Evolutionary conservation across 92 coral and sea anemone genomes (phyloP).

Genomic region (Plumapathes pennacea): DNA sequence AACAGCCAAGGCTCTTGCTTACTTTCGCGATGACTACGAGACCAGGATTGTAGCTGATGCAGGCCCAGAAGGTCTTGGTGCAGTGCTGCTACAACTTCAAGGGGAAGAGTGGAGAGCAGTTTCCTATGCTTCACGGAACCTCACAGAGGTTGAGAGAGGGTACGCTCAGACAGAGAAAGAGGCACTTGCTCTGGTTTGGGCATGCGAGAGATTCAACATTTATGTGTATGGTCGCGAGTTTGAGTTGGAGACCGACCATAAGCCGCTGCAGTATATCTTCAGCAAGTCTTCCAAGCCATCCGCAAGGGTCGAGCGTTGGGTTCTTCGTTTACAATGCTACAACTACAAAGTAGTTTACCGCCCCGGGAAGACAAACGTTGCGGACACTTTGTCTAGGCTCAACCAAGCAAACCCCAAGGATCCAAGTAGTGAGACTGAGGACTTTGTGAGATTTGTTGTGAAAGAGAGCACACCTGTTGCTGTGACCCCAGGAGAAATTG

Average conservation of each 20-base stretch:
- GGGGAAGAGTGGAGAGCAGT: constrained; percentile 52
- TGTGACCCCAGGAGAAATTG: constrained; percentile 41
- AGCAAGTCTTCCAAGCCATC: constrained; percentile 33
- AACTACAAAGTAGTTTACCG: constrained; percentile 43
- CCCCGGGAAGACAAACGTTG: constrained; percentile 50
- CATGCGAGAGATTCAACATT: constrained; percentile 41
- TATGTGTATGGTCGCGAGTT: constrained; percentile 50
- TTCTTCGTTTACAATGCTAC: constrained; percentile 41
- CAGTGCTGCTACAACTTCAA: constrained; percentile 45
- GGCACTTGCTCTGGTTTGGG: constrained; percentile 45
- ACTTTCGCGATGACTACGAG: constrained; percentile 19
- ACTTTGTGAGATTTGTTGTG: constrained; percentile 37
- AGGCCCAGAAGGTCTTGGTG: constrained; percentile 52
- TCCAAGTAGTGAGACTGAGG: constrained; percentile 52
- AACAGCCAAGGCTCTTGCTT: constrained; percentile 31
- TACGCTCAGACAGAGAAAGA: constrained; percentile 50
- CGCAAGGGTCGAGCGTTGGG: constrained; percentile 53
- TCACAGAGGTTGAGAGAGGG: constrained; percentile 41
- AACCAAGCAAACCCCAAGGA: constrained; percentile 49
- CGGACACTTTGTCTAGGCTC: constrained; percentile 53
- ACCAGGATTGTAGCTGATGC: constrained; percentile 53
- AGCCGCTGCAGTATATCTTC: constrained; percentile 52
- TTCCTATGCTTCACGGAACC: constrained; percentile 43
- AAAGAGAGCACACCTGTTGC: constrained; percentile 52
- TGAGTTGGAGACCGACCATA: constrained; percentile 54